phyloP scores from a whole-genome alignment of 2,888 invertebrate genomes.

The Coremacera marginata region DNA sequence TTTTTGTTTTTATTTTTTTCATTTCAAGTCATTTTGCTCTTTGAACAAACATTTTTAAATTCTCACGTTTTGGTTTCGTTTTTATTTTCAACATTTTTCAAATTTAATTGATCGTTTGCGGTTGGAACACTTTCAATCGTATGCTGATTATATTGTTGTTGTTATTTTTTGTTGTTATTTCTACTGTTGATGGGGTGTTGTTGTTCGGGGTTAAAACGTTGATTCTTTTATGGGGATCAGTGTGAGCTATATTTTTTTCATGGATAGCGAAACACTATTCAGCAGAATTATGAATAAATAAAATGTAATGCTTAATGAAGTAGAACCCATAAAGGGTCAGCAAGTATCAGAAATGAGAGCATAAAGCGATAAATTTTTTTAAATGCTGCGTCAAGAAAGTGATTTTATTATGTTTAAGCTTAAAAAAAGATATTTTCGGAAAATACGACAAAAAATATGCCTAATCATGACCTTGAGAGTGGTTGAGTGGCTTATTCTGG shows the following conservation, averaged over 20 bases:
- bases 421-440: too few species aligned
- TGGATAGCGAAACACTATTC: neutral
- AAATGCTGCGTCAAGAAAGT: neutral
- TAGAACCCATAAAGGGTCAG: neutral
- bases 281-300: neutral
- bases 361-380: neutral
- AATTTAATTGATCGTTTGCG: constrained; percentile 25
- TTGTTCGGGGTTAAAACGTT: constrained; percentile 1
- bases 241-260: neutral
- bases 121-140: neutral
- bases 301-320: neutral
- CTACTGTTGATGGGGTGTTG: neutral
- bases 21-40: neutral
- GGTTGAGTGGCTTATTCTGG: too few species aligned
- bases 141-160: neutral
- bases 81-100: constrained; percentile 20
- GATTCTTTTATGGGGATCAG: constrained; percentile 5
- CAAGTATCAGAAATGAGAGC: neutral
- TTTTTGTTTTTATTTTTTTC: neutral
- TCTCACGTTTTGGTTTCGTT: constrained; percentile 8
- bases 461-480: too few species aligned
- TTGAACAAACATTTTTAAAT: neutral
- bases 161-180: neutral
- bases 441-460: too few species aligned
- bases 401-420: too few species aligned